These are phyloP conservation scores for Candidula unifasciata DNA, from an alignment of 2,888 invertebrate species.

Conservation along the genomic window DNA sequence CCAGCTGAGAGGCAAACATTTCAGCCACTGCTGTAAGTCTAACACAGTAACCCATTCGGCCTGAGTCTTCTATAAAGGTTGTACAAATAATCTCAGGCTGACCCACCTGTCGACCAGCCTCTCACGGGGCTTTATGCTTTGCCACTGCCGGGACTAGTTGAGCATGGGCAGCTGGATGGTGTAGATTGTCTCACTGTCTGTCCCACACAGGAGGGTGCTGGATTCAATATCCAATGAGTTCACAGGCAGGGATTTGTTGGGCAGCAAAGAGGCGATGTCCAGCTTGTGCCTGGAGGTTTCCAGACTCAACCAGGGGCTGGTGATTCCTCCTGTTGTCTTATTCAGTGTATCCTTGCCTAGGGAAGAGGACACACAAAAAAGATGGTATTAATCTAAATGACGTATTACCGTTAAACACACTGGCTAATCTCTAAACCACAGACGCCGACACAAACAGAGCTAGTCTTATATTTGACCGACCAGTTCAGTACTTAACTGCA, in stretches of 20 bases:
- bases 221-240: conserved; percentile 89
- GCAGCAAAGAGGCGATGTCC: conserved; percentile 86
- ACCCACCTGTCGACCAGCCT: neutral
- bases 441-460: too few relatives aligned
- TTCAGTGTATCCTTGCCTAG: conserved; percentile 27
- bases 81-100: too few relatives aligned
- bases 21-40: too few relatives aligned
- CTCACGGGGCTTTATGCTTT: neutral
- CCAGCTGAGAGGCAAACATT: too few relatives aligned
- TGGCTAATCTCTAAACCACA: too few relatives aligned
- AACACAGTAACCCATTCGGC: too few relatives aligned
- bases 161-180: conserved; percentile 80
- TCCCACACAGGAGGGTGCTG: conserved; percentile 87
- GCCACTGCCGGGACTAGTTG: neutral
- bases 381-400: too few relatives aligned
- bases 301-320: conserved; percentile 83
- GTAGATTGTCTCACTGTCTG: conserved; percentile 93
- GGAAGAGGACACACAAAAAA: neutral
- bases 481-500: too few relatives aligned
- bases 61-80: too few relatives aligned
- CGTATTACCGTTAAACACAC: too few relatives aligned
- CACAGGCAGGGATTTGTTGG: conserved; percentile 85
- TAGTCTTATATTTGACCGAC: too few relatives aligned
- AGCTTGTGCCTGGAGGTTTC: conserved; percentile 84
- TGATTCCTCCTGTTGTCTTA: conserved; percentile 34